phyloP scores from a whole-genome alignment of 1,140 invertebrate species.

The Campoletis sonorensis region DNA sequence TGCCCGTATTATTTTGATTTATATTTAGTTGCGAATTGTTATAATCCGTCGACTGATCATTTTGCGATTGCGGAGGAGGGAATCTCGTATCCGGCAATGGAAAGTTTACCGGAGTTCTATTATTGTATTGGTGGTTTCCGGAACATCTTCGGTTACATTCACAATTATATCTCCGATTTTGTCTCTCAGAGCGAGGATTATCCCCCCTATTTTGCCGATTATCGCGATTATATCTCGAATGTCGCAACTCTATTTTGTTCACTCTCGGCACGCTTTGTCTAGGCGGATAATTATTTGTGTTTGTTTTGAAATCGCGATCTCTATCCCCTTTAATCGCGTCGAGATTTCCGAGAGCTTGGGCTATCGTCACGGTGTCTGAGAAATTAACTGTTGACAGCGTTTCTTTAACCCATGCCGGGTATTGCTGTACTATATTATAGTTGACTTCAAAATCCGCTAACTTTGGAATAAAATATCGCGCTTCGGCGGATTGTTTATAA shows the following conservation, averaged over 20 bases:
- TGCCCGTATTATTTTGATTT: neutral
- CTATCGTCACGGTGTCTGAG: neutral
- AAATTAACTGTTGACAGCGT: neutral
- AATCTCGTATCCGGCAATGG: neutral
- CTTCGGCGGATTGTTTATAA: neutral
- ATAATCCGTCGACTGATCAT: neutral
- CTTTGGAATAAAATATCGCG: neutral
- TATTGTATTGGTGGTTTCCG: too few species aligned
- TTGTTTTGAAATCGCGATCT: neutral
- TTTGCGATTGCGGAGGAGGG: neutral
- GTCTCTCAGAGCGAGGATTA: too few species aligned
- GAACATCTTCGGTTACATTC: too few species aligned
- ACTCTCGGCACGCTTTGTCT: neutral
- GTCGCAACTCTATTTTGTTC: too few species aligned
- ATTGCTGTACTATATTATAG: neutral
- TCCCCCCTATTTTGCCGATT: too few species aligned
- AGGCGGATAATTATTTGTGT: neutral
- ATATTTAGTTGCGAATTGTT: neutral
- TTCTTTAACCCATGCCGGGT: constrained; percentile 13
- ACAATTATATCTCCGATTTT: too few species aligned
- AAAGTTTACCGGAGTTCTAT: too few species aligned
- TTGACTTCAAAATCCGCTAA: neutral
- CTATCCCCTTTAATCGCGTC: neutral
- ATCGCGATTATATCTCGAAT: too few species aligned
- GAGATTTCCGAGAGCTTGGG: neutral